Base-by-base conservation (phyloP, 2,113 vertebrate genomes). In the Dasyornis broadbenti region DNA sequence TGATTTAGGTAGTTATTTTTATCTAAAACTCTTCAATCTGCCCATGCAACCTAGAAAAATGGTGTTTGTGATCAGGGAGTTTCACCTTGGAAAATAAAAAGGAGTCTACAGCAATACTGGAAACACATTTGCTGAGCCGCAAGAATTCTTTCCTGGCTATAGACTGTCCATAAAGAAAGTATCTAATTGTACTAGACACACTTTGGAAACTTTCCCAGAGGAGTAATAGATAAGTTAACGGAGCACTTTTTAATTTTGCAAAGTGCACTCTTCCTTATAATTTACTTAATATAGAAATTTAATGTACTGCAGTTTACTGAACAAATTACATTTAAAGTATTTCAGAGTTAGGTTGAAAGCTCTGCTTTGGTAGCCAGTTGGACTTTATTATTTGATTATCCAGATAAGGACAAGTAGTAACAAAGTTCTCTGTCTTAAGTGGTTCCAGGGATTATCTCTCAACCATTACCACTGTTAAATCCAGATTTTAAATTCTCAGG, bases 221-320 rank as follows among this genome's bases (percentile, higher is more conserved):
- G 97, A 98, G 96, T 97, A 98, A 97, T 94, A 97, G 96, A 97
- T 98, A 98, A 98, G 97, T 97, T 97, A 97, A 97, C 95, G 30
- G 93, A 98, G 96, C 97, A 98, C 96, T 97, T 98, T 98, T 98
- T 97, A 98, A 98, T 98, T 98, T 98, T 97, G 96, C 95, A 97
- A 98, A 98, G 97, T 98, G 97, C 96, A 98, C 94, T 98, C 97
- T 97, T 98, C 97, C 97, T 98, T 98, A 97, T 98, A 98, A 98
- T 98, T 98, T 98, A 97, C 97, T 98, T 98, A 98, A 98, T 98
- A 98, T 96, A 98, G 97, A 98, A 98, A 97, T 98, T 97, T 98
- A 98, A 98, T 97, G 97, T 97, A 97, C 95, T 97, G 95, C 95
- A 97, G 97, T 98, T 98, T 98, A 97, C 97, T 97, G 97, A 98